Evolutionary conservation across 2,797 vertebrate genomes (phyloP), one percentile per base, ranked within the genome.

Genomic region (Tragelaphus oryx): DNA sequence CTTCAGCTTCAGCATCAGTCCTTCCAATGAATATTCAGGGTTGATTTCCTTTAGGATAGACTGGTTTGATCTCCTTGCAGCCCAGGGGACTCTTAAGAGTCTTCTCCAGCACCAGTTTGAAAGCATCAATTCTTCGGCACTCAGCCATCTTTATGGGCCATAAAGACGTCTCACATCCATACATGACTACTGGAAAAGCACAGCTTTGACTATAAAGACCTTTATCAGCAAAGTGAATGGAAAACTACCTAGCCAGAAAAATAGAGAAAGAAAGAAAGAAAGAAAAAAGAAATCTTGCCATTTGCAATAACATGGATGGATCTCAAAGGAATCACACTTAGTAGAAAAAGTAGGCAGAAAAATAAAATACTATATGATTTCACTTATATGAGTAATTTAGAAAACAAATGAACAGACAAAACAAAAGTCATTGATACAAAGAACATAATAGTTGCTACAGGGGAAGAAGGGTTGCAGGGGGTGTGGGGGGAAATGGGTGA

Each of bases 381-480:
- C 75, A 78, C 75, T n/a, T 50, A 78, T 7, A 50, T 78, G 75
- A 50, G 75, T 30, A 78, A 50, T n/a, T 50, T n/a, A 50, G 30
- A 78, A n/a, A 78, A 50, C 9, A 50, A 30, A 76, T 76, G 44
- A 75, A 78, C 46, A n/a, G 50, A 50, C 46, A 48, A 18, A 76
- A 76, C 28, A n/a, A 76, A 76, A 50, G 0, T 18, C 46, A n/a
- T 2, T 48, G 75, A 78, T 30, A 78, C 75, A 50, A 48, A 78
- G 75, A 78, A 78, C 17, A n/a, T 30, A 76, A 4, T 18, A 48
- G 28, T 78, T 20, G 28, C 28, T 78, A 78, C 16, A 46, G 17
- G 46, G 17, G 17, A 78, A 2, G 16, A 30, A 48, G 28, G 75
- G 16, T 30, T 11, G 9, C 0, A 0, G 17, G 17, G 17, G 9